Percentiles rank a stretch among this genome's conserved stretches.
These are phyloP conservation scores for Hyaena hyaena DNA, from an alignment of 2,113 vertebrate species.

Conservation along the genomic window DNA sequence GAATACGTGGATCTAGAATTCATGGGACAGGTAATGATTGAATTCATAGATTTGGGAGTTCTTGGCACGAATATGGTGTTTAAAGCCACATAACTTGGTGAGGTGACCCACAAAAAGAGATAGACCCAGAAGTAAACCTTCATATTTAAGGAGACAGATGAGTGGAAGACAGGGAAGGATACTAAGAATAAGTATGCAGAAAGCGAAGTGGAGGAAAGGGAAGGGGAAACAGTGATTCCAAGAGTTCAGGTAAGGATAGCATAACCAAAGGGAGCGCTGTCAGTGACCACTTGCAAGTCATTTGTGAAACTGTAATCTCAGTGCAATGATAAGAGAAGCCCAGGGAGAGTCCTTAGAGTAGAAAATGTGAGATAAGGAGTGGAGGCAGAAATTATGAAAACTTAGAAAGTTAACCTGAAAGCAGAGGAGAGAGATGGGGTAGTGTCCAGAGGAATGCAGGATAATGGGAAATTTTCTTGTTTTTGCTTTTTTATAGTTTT, in stretches of 20 bases:
- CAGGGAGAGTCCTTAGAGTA: not conserved
- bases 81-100: not conserved
- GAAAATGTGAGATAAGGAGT: not conserved
- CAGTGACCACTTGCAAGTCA: not conserved
- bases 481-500: not conserved
- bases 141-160: not conserved
- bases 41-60: not conserved
- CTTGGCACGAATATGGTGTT: not conserved
- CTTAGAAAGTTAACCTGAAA: not conserved
- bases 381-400: not conserved
- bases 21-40: not conserved
- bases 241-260: not conserved
- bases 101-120: not conserved
- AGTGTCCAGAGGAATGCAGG: not conserved
- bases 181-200: not conserved
- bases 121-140: not conserved
- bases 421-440: not conserved
- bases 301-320: not conserved
- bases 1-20: not conserved
- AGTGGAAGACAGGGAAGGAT: not conserved
- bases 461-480: not conserved
- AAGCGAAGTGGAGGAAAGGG: not conserved
- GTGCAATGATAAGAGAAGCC: not conserved
- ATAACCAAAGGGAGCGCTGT: not conserved
- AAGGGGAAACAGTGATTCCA: not conserved